Evolutionary conservation across 2,113 vertebrate species (phyloP).

Genomic region (Lophotis ruficrista): DNA sequence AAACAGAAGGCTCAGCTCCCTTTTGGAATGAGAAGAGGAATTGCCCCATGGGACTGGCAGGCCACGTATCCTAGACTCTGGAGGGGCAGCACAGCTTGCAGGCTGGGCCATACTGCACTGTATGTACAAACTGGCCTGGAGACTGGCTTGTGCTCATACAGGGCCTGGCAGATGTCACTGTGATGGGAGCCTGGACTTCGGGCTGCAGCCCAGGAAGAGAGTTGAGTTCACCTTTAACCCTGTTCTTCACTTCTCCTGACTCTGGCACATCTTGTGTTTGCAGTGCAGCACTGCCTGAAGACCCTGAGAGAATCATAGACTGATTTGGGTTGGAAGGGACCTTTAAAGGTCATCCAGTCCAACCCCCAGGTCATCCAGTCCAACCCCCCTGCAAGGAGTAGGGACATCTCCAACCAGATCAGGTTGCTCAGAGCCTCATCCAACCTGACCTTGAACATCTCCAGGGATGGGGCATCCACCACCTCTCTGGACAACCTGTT

Average conservation of each 20-base stretch:
- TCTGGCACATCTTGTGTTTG: neutral
- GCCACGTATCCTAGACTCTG: neutral
- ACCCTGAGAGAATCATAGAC: neutral
- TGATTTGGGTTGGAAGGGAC: no score
- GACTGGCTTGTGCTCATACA: neutral
- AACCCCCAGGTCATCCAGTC: no score
- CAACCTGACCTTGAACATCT: no score
- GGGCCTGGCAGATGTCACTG: neutral
- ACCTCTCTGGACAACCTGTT: no score
- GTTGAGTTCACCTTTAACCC: neutral
- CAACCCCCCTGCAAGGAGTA: no score
- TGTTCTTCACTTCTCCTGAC: neutral
- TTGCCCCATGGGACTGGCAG: neutral
- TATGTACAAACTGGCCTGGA: neutral
- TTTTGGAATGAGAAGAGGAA: neutral
- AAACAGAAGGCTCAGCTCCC: accelerated
- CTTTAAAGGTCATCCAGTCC: no score
- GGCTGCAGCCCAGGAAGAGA: neutral
- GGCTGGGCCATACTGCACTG: neutral
- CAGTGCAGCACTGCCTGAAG: neutral
- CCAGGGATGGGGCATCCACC: no score
- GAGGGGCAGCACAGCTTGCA: neutral
- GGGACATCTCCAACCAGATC: no score
- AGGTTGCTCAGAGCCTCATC: no score
- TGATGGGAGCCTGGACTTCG: neutral